Percentiles rank a stretch among this genome's conserved stretches.
Evolutionary conservation across 2,888 invertebrate species (phyloP).

Genomic region (Epistrophella euchroma): DNA sequence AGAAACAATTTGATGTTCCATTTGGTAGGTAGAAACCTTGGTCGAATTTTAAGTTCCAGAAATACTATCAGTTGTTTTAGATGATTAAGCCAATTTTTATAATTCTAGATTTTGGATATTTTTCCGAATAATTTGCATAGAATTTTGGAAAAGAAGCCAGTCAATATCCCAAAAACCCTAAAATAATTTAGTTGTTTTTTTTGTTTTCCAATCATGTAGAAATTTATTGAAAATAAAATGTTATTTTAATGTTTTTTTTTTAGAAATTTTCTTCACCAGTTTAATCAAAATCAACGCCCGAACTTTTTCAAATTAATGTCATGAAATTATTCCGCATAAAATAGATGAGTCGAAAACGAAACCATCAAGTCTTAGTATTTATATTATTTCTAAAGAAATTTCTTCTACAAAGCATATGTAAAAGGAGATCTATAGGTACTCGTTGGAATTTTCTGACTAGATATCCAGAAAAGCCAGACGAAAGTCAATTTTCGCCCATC

Average conservation of each 20-base stretch:
- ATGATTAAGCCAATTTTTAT: no score
- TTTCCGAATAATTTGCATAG: no score
- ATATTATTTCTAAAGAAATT: not conserved
- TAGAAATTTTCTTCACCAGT: not conserved
- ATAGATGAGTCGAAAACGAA: conserved; percentile 28
- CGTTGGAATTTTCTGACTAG: conserved; percentile 1
- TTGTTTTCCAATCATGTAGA: no score
- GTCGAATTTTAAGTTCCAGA: no score
- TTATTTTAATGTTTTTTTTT: not conserved
- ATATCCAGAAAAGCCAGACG: conserved; percentile 61
- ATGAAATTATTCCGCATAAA: conserved; percentile 59
- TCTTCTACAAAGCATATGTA: not conserved
- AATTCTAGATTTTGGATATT: no score
- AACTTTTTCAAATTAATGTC: conserved; percentile 47
- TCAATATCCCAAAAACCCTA: no score
- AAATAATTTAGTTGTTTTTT: no score
- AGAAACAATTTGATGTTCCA: no score
- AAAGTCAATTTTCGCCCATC: conserved; percentile 53
- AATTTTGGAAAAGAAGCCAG: no score
- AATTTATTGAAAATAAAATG: no score
- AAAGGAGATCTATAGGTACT: not conserved
- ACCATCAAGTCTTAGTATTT: conserved; percentile 21
- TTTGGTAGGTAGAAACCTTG: no score
- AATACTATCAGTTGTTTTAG: no score
- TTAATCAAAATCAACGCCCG: conserved; percentile 17